These are phyloP conservation scores for Mimas tiliae DNA, from an alignment of 2,888 invertebrate genomes.

Conservation along the genomic window DNA sequence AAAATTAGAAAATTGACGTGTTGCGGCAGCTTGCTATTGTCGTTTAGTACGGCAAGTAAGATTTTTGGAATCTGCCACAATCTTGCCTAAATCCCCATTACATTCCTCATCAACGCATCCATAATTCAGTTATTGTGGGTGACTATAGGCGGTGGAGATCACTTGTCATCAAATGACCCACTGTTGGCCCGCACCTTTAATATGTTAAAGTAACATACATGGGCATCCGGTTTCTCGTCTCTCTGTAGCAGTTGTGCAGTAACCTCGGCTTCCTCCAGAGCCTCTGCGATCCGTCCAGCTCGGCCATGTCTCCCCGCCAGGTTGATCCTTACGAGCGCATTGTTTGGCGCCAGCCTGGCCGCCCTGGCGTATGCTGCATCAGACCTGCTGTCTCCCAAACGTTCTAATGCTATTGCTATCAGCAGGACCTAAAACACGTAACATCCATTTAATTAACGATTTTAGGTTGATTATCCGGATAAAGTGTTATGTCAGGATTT, in stretches of 20 bases:
- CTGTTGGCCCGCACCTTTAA: no score
- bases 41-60: no score
- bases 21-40: no score
- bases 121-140: no score
- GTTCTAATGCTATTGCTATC: constrained; percentile 72
- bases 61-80: no score
- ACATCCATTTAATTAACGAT: background rate
- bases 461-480: no score
- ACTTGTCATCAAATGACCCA: no score
- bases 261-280: constrained; percentile 54
- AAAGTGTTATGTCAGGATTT: no score
- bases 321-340: constrained; percentile 68
- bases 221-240: constrained; percentile 58
- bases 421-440: constrained; percentile 60
- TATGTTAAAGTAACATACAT: constrained; percentile 49
- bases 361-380: constrained; percentile 72
- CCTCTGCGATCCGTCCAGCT: constrained; percentile 55
- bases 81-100: no score
- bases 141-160: no score
- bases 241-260: constrained; percentile 54
- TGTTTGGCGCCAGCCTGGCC: constrained; percentile 55
- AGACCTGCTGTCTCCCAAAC: constrained; percentile 66
- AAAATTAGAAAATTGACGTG: no score
- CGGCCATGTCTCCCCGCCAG: constrained; percentile 68
- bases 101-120: no score